Evolutionary conservation across 2,797 vertebrate species (phyloP).

Genomic region (Hybognathus amarus): DNA sequence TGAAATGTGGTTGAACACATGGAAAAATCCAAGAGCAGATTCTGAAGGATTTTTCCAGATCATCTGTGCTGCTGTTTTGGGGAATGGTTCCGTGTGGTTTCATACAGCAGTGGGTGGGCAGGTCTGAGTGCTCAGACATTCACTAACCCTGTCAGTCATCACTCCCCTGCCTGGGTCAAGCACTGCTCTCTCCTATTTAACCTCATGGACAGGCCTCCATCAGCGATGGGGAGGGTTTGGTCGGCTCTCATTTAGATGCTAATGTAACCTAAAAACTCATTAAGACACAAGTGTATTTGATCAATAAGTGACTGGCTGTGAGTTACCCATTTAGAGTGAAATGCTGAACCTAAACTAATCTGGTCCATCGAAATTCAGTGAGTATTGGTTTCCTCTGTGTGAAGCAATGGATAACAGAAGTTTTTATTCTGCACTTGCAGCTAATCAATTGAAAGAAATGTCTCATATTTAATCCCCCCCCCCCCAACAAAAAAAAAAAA

Average conservation of each 20-base stretch:
- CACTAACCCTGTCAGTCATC: conserved; percentile 54
- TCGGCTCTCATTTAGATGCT: conserved; percentile 54
- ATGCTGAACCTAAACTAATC: conserved; percentile 28
- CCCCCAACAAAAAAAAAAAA: background rate
- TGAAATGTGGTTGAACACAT: background rate
- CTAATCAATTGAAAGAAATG: background rate
- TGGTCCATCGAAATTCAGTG: background rate
- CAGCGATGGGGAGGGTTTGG: conserved; percentile 22
- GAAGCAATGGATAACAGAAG: background rate
- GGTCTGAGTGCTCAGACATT: conserved; percentile 39
- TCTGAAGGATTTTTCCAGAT: background rate
- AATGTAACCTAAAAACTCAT: conserved; percentile 59
- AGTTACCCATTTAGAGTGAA: conserved; percentile 51
- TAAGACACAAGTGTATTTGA: conserved; percentile 57
- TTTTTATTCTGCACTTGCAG: background rate
- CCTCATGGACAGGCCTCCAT: conserved; percentile 26
- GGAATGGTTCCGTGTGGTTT: background rate
- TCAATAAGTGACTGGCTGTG: conserved; percentile 59
- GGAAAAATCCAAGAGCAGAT: background rate
- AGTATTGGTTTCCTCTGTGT: background rate
- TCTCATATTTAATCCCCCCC: background rate
- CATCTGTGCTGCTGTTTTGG: background rate
- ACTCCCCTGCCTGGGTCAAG: conserved; percentile 51
- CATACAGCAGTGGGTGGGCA: conserved; percentile 14
- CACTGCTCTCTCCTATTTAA: conserved; percentile 40